These are phyloP conservation scores for Enteromius paludinosus DNA, from an alignment of 2,797 vertebrate species.

Conservation along the genomic window DNA sequence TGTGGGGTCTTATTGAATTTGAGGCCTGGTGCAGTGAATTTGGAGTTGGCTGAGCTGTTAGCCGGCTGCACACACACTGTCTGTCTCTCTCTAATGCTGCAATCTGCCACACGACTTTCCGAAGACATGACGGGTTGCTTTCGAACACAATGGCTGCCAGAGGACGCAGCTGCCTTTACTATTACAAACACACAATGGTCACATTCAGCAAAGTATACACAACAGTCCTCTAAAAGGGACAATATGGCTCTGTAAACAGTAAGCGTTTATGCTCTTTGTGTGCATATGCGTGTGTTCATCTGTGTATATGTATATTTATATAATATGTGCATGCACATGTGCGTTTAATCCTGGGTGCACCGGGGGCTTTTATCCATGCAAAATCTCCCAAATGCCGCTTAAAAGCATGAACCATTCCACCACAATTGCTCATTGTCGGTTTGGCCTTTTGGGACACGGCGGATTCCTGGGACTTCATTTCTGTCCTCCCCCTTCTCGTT, in stretches of 20 bases:
- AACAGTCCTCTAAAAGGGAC: conserved; percentile 43
- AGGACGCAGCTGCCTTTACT: conserved; percentile 50
- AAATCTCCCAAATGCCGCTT: conserved; percentile 79
- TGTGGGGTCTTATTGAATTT: conserved; percentile 66
- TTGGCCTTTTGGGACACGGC: conserved; percentile 61
- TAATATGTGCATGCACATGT: conserved; percentile 50
- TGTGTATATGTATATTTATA: conserved; percentile 44
- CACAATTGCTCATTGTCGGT: conserved; percentile 70
- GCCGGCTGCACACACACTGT: conserved; percentile 45
- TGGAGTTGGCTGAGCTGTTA: conserved; percentile 50
- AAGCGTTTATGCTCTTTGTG: conserved; percentile 46
- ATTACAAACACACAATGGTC: conserved; percentile 45
- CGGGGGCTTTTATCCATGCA: conserved; percentile 75
- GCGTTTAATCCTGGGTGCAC: conserved; percentile 65
- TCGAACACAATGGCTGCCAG: conserved; percentile 50
- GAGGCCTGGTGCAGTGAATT: conserved; percentile 56
- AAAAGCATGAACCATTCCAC: conserved; percentile 77
- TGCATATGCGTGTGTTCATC: conserved; percentile 52
- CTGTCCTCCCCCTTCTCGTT: conserved; percentile 58
- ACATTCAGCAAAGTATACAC: conserved; percentile 24
- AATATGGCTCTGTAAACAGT: conserved; percentile 25
- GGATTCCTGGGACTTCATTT: conserved; percentile 69
- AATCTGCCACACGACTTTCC: conserved; percentile 49
- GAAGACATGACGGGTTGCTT: conserved; percentile 47
- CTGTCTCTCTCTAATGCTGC: conserved; percentile 35